Evolutionary conservation across 2,888 invertebrate genomes (phyloP), one percentile per base, ranked within the genome.

Genomic region (Dendrolimus pini): DNA sequence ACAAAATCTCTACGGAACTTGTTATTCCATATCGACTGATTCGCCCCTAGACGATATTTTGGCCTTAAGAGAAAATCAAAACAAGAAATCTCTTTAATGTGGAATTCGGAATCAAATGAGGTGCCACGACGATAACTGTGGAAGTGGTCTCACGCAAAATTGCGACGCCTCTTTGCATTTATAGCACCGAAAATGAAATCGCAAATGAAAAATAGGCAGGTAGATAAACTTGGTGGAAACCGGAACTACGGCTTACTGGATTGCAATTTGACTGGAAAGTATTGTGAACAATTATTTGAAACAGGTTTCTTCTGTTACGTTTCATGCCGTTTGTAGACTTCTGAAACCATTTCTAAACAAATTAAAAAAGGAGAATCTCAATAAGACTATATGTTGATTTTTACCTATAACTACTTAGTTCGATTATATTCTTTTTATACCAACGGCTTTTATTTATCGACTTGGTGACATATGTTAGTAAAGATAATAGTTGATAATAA

Each of bases 131-230:
- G 66, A 66, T 78, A 77, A 79, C 77, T 70, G 74, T 63, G 64
- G 59, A 62, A 75, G 72, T 73, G 70, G 67, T 72, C 69, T 67
- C 69, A 70, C 69, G 68, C 66, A 64, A 72, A 78, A 81, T 80
- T 78, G 78, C 75, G 72, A 63, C 68, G 71, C 72, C 75, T 74
- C 80, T 82, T 81, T 82, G 82, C 82, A 83, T 84, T 82, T 82
- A 81, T 74, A 81, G 77, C 72, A 79, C 78, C 80, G 72, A 78
- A 79, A 82, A 82, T 80, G 78, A 79, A 82, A 79, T 77, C 73
- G 70, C 66, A 68, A 68, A 65, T 67, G 72, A 74, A 75, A 77
- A 78, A 75, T 76, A 69, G 67, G 76, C 75, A 67, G 67, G 62
- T 63, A 65, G 65, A 65, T 62, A 54, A 41, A 55, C 54, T 54